Conservation (phyloP, 2,888 invertebrate genomes). For the Pollenia griseotomentosa region DNA sequence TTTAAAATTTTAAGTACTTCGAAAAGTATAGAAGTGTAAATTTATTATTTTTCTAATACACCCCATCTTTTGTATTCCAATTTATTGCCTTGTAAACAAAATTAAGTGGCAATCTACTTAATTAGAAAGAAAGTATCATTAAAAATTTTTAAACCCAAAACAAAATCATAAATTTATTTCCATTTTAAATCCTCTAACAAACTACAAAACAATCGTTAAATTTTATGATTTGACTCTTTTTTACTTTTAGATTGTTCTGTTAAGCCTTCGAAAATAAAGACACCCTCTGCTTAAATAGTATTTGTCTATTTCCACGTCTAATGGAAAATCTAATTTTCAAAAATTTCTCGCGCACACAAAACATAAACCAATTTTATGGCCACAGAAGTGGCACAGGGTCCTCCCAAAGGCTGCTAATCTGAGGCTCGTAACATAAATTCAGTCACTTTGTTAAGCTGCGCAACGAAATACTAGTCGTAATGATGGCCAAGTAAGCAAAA, state of each 20-base stretch:
- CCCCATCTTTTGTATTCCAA: conserved; percentile 1
- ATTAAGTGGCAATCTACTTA: conserved; percentile 70
- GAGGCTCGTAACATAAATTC: conserved; percentile 69
- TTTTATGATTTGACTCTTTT: conserved; percentile 72
- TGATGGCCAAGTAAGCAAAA: conserved; percentile 26
- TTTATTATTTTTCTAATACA: neutral
- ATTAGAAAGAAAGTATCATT: conserved; percentile 69
- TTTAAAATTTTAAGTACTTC: no score
- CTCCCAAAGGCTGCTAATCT: conserved; percentile 61
- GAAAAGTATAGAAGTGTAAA: no score
- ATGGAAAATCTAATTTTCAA: conserved; percentile 72
- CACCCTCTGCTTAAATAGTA: conserved; percentile 33
- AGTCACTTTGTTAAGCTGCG: conserved; percentile 49
- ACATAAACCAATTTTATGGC: conserved; percentile 72
- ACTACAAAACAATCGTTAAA: conserved; percentile 71
- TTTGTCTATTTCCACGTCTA: conserved; percentile 58
- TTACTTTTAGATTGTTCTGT: conserved; percentile 4
- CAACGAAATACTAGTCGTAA: conserved; percentile 52
- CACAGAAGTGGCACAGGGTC: conserved; percentile 36
- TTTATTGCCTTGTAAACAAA: conserved; percentile 60
- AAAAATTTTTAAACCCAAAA: conserved; percentile 62
- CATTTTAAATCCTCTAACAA: conserved; percentile 69
- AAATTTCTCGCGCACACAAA: conserved; percentile 56
- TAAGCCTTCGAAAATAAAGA: conserved; percentile 55
- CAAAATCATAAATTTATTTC: conserved; percentile 72